Base-by-base conservation (phyloP, 2,797 vertebrate genomes). In the Remorina albescens region DNA sequence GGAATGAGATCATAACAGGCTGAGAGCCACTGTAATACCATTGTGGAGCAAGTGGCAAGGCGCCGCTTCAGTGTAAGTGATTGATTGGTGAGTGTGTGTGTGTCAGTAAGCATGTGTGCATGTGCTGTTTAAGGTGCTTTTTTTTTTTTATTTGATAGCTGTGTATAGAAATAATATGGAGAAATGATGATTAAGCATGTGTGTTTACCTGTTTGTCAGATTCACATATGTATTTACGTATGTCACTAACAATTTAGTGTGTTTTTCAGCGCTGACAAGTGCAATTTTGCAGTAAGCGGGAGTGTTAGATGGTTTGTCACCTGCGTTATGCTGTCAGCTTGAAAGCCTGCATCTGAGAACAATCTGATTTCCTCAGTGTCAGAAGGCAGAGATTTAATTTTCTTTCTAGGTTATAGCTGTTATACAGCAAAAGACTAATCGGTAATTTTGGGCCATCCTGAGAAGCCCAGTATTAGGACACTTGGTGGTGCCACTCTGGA, bases 1-100 rank as follows among this genome's bases (percentile, higher is more conserved):
- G 84, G 89, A 93, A 93, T 90, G 89, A 91, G 89, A 89, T 92
- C 87, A 91, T 91, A 91, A 92, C 89, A 90, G 89, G 86, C 85
- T 87, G 83, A 86, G 90, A 89, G 90, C 87, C 84, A 76, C 84
- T 83, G 87, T 88, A 88, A 91, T 89, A 82, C 87, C 78, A 89
- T 83, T 89, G 88, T 90, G 86, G 81, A 85, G 85, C 86, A 89
- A 90, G 91, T 88, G 86, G 86, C 83, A 83, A 82, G 84, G 76
- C 66, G 44, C 77, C 41, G 64, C 80, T 80, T 87, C 78, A 73
- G 21, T 72, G 81, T 69, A 79, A 88, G 78, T 84, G 88, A 90
- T 71, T 83, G 86, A 87, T 85, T 81, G 81, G 73, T 39, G 63
- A 42, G 55, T 68, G 69, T 41, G 71, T 30, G 54, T 25, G 13